Evolutionary conservation across 2,888 invertebrate genomes (phyloP).

Genomic region (Dicranocentrus wangi): DNA sequence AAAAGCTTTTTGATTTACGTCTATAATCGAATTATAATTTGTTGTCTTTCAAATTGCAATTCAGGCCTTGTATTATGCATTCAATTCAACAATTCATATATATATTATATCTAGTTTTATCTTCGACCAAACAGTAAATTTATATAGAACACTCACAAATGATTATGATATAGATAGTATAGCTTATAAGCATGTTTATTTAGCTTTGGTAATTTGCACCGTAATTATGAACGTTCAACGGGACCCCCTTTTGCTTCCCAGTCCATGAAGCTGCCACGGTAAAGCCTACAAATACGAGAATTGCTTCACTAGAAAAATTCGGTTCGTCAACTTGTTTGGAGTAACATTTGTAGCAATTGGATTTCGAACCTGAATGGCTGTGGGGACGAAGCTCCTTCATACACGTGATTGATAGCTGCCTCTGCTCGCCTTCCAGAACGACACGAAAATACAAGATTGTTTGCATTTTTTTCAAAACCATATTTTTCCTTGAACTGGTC

Average conservation of each 20-base stretch:
- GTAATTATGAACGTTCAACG: constrained; percentile 49
- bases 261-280: constrained; percentile 72
- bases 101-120: not conserved
- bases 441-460: constrained; percentile 72
- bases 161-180: no score
- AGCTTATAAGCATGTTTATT: not conserved
- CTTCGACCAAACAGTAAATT: not conserved
- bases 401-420: constrained; percentile 67
- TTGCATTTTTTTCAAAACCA: constrained; percentile 71
- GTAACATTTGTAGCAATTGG: no score
- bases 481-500: constrained; percentile 71
- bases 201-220: constrained; percentile 29
- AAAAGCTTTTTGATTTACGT: no score
- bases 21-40: not conserved
- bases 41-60: constrained; percentile 11
- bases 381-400: constrained; percentile 41
- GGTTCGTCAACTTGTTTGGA: no score
- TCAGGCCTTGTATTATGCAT: no score
- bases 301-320: not conserved
- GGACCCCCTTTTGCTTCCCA: constrained; percentile 72
- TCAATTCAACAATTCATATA: not conserved
- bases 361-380: constrained; percentile 36
- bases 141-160: no score
- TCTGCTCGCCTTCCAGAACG: constrained; percentile 72
- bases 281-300: constrained; percentile 69